Evolutionary conservation across 2,888 invertebrate species (phyloP).

Genomic region (Caenorhabditis macrosperma): DNA sequence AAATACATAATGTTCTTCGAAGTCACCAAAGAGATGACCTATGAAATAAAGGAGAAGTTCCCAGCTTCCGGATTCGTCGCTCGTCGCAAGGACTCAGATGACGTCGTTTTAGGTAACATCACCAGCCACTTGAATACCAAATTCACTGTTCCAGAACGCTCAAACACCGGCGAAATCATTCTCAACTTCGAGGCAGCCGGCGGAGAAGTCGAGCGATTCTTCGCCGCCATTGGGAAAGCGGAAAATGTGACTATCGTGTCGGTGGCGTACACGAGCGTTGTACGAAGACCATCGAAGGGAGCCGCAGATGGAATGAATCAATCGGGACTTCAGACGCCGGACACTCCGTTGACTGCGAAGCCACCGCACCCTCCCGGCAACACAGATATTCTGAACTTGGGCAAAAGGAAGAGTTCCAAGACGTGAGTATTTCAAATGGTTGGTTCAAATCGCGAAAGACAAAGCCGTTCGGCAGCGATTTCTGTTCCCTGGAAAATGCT

Average conservation of each 20-base stretch:
- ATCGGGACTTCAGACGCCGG: conserved; percentile 17
- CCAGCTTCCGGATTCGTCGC: conserved; percentile 38
- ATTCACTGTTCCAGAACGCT: conserved; percentile 34
- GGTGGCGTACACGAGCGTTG: neutral
- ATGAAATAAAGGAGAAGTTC: conserved; percentile 82
- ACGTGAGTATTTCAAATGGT: conserved; percentile 27
- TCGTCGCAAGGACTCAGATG: conserved; percentile 23
- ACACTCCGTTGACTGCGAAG: conserved; percentile 37
- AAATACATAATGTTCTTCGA: conserved; percentile 91
- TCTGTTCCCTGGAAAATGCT: too few species aligned
- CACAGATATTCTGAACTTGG: conserved; percentile 8
- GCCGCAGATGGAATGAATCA: conserved; percentile 28
- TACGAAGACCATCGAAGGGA: conserved; percentile 40
- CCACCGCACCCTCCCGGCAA: conserved; percentile 43
- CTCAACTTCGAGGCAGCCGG: conserved; percentile 34
- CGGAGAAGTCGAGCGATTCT: conserved; percentile 64
- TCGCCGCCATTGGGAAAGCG: conserved; percentile 55
- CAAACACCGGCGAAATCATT: conserved; percentile 33
- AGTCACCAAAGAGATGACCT: conserved; percentile 92
- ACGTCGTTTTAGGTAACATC: conserved; percentile 42
- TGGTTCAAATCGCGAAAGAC: neutral
- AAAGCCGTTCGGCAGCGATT: too few species aligned
- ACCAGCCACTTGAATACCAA: too few species aligned
- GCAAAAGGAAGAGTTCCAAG: conserved; percentile 48
- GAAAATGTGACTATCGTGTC: conserved; percentile 53